Evolutionary conservation across 2,888 invertebrate species (phyloP).

Genomic region (Orthosia cruda): DNA sequence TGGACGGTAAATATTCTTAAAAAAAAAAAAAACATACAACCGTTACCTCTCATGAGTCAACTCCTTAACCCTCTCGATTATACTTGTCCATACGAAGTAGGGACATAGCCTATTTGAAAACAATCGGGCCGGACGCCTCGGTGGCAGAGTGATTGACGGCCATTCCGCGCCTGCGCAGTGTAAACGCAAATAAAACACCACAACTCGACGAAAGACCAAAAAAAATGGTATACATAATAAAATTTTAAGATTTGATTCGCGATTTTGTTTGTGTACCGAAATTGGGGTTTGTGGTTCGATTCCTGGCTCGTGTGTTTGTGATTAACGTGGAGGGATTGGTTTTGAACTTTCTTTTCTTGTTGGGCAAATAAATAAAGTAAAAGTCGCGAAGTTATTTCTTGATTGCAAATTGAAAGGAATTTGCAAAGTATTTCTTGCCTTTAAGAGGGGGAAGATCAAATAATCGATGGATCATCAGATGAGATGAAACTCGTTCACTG

Average conservation of each 20-base stretch:
- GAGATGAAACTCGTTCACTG: too few relatives aligned
- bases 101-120: constrained; percentile 79
- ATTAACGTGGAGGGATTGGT: constrained; percentile 50
- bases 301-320: constrained; percentile 50
- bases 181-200: constrained; percentile 70
- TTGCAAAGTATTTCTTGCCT: neutral
- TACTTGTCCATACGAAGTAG: constrained; percentile 74
- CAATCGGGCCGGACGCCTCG: constrained; percentile 76
- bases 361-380: constrained; percentile 7
- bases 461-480: too few relatives aligned
- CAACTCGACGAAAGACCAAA: constrained; percentile 39
- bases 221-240: constrained; percentile 65
- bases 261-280: constrained; percentile 52
- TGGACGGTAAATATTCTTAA: too few relatives aligned
- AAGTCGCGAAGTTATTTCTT: constrained; percentile 10
- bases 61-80: constrained; percentile 72
- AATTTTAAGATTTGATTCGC: constrained; percentile 66
- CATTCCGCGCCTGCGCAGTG: constrained; percentile 67
- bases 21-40: neutral
- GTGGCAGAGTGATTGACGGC: constrained; percentile 76
- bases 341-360: constrained; percentile 19
- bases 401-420: neutral
- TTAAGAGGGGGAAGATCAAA: too few relatives aligned
- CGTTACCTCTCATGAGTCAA: constrained; percentile 44
- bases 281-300: constrained; percentile 53